Percentiles rank a stretch among this genome's conserved stretches.
phyloP scores from a whole-genome alignment of 2,113 vertebrate species.

The Callocephalon fimbriatum region DNA sequence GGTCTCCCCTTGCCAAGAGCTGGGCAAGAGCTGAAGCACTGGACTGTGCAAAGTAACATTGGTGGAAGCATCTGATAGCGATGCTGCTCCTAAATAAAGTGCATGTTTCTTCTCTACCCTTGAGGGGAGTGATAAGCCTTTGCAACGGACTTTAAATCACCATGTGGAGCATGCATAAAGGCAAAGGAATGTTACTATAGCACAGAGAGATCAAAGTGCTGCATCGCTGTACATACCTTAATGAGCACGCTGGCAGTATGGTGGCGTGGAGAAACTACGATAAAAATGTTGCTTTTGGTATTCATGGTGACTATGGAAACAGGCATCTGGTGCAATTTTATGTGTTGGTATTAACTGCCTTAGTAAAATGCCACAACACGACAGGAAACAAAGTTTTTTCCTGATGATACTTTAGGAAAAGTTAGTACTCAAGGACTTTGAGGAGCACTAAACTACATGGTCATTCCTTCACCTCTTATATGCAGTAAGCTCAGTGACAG shows the following conservation, averaged over 20 bases:
- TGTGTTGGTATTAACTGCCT: neutral
- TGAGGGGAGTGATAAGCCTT: neutral
- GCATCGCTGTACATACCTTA: rapidly evolving
- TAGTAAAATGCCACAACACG: neutral
- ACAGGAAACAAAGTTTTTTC: neutral
- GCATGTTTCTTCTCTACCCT: neutral
- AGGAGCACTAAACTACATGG: neutral
- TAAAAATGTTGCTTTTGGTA: neutral
- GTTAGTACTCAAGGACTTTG: neutral
- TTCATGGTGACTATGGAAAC: neutral
- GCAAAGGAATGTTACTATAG: neutral
- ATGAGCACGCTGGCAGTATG: rapidly evolving
- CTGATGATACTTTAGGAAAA: neutral
- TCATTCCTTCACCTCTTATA: neutral
- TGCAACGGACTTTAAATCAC: neutral
- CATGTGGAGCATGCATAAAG: rapidly evolving
- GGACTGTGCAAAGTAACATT: neutral
- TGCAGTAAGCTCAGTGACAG: neutral
- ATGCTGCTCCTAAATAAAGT: rapidly evolving
- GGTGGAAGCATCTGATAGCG: neutral
- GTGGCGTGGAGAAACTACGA: neutral
- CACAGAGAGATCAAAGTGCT: neutral
- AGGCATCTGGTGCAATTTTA: neutral
- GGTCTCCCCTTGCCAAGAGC: neutral
- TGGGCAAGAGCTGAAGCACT: neutral